Percentiles rank a stretch among this genome's conserved stretches.
phyloP scores from a whole-genome alignment of 2,113 vertebrate genomes.

The Macaca mulatta region DNA sequence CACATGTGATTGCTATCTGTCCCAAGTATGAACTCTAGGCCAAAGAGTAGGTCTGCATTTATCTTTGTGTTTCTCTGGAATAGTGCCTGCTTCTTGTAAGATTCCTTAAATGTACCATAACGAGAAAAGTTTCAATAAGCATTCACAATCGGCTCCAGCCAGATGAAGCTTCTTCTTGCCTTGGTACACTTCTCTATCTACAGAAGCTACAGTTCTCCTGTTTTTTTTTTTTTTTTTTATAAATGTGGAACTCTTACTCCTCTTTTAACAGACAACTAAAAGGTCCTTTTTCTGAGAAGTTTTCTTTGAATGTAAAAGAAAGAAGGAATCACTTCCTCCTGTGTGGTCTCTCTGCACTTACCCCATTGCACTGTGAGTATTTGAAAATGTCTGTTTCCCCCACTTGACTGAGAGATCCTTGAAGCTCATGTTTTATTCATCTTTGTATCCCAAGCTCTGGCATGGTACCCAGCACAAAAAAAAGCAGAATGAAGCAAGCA shows the following conservation, averaged over 20 bases:
- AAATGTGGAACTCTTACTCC: not conserved
- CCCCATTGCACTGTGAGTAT: not conserved
- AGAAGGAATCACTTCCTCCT: not conserved
- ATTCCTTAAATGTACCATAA: not conserved
- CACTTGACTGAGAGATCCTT: not conserved
- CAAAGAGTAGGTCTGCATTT: not conserved
- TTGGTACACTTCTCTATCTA: not conserved
- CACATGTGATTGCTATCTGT: not conserved
- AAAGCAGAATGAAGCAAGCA: not conserved
- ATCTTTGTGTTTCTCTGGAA: not conserved
- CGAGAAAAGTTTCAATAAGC: not conserved
- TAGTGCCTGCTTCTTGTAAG: no score
- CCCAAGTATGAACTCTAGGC: not conserved
- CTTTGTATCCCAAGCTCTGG: not conserved
- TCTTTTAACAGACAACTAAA: not conserved
- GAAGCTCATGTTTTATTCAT: slow-evolving; percentile 16
- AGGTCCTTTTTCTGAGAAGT: not conserved
- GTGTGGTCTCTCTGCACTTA: not conserved
- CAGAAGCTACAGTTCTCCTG: not conserved
- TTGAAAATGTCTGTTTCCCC: not conserved
- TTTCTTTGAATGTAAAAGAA: not conserved
- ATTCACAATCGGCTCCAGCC: not conserved
- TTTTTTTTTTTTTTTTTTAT: accelerated
- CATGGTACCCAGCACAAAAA: not conserved
- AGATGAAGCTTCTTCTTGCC: not conserved